Base-by-base conservation (phyloP, 2,888 invertebrate species). In the Phyllotreta cruciferae region DNA sequence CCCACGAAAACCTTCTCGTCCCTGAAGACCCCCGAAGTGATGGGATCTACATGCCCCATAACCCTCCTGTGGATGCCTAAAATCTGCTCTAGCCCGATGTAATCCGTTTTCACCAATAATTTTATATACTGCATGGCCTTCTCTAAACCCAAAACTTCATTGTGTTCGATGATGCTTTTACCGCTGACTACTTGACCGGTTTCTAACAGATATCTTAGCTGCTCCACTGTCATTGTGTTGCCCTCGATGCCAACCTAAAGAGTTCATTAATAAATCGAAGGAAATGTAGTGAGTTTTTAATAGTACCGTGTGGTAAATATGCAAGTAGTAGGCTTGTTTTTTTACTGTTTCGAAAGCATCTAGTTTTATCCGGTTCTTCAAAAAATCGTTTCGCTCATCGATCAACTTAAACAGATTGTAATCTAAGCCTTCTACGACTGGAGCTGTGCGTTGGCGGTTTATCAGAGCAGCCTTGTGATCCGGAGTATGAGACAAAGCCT, bases 101-200 rank as follows among this genome's bases (percentile, higher is more conserved):
- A 86, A 63, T 94, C 89, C 67, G 94, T 85, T 75, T 91, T 87
- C 72, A 91, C 90, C 47, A 93, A 84, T 67, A 93, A 83, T 62
- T 93, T 88, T 69, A 98, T 91, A 78, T 92, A 98, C 76, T 95
- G 93, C 87, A 98, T 90, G 0, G 98, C 98, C 14, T 94, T 88
- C 81, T 98, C 97, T 77, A 98, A 83, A 35, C 94, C 95, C 45
- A 98, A 82, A 73, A 98, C 94, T 84, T 98, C 98, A 84, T 98
- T 98, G 79, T 98, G 98, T 77, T 98, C 98, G 72, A 94, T 88
- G 54, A 98, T 90, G 77, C 96, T 96, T 81, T 98, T 98, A 0
- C 95, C 93, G 55, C 88, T 88, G 0, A 96, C 91, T 0, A 91
- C 92, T 75, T 92, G 87, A 45, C 91, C 87, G 0, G 97, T 98